Conservation (phyloP, 2,113 vertebrate species). For the Pachycephala philippinensis region DNA sequence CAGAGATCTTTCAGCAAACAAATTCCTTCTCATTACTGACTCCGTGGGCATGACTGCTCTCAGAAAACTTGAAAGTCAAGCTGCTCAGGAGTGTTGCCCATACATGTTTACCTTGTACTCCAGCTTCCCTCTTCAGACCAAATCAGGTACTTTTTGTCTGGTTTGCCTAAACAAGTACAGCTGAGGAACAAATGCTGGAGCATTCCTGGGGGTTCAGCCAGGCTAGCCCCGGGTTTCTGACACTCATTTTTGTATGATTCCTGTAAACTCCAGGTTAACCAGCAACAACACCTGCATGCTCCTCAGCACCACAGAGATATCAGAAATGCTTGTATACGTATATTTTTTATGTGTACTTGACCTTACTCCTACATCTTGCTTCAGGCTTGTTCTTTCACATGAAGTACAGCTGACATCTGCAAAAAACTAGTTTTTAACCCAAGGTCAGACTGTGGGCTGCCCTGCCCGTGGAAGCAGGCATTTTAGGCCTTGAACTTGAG, state of each 20-base stretch:
- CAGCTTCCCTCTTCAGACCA: slow-evolving; percentile 56
- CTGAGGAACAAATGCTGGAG: not conserved
- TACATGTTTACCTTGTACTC: slow-evolving; percentile 66
- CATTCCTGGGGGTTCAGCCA: not conserved
- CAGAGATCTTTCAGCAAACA: slow-evolving; percentile 73
- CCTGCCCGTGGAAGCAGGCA: not conserved
- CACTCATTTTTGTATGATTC: not conserved
- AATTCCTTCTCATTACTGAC: slow-evolving; percentile 66
- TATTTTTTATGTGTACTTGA: not conserved
- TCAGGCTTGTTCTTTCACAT: not conserved
- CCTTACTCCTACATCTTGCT: not conserved
- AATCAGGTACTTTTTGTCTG: slow-evolving; percentile 53
- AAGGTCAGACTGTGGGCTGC: not conserved
- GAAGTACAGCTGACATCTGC: not conserved
- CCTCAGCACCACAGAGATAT: not conserved
- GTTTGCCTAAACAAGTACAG: slow-evolving; percentile 61
- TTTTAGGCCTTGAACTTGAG: not conserved
- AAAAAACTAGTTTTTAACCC: not conserved
- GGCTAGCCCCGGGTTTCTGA: not conserved
- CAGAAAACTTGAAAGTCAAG: slow-evolving; percentile 72
- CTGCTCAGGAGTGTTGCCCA: slow-evolving; percentile 54
- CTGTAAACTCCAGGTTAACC: not conserved
- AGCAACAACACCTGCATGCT: not conserved
- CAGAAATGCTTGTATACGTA: not conserved
- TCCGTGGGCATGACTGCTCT: slow-evolving; percentile 37